Percentiles rank a stretch among this genome's conserved stretches.
Conservation (phyloP, 1,140 invertebrate species). For the Drosophila watanabei region DNA sequence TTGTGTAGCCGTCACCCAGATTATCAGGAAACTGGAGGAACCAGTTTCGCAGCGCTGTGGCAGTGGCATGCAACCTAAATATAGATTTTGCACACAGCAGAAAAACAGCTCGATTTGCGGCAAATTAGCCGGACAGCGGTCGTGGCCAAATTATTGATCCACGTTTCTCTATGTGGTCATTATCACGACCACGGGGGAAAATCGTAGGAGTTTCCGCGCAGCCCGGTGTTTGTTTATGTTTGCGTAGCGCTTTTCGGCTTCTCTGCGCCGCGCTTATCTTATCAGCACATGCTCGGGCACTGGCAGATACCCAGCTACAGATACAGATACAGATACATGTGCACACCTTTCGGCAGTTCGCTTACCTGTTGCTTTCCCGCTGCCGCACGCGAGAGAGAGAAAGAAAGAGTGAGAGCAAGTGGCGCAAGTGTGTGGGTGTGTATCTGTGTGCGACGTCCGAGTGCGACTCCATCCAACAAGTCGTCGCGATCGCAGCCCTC, state of each 20-base stretch:
- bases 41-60: constrained; percentile 70
- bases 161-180: constrained; percentile 5
- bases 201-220: constrained; percentile 25
- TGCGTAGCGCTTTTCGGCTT: constrained; percentile 38
- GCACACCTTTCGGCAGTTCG: constrained; percentile 58
- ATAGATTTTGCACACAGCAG: constrained; percentile 59
- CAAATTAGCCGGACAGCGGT: constrained; percentile 40
- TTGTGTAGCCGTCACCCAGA: constrained; percentile 81
- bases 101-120: constrained; percentile 33
- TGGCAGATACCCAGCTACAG: constrained; percentile 14
- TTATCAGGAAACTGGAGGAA: constrained; percentile 85
- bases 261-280: constrained; percentile 59
- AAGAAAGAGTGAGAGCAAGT: constrained; percentile 6
- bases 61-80: constrained; percentile 84
- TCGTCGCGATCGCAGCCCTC: constrained; percentile 37
- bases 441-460: constrained; percentile 34
- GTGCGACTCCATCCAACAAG: constrained; percentile 43
- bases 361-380: constrained; percentile 70
- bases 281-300: constrained; percentile 54
- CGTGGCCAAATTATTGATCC: constrained; percentile 28
- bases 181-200: constrained; percentile 18
- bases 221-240: constrained; percentile 45
- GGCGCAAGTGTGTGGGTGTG: constrained; percentile 28
- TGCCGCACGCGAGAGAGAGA: constrained; percentile 7
- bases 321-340: constrained; percentile 35